Evolutionary conservation across 2,113 vertebrate genomes (phyloP), one percentile per base, ranked within the genome.

Genomic region (Zapus hudsonius): DNA sequence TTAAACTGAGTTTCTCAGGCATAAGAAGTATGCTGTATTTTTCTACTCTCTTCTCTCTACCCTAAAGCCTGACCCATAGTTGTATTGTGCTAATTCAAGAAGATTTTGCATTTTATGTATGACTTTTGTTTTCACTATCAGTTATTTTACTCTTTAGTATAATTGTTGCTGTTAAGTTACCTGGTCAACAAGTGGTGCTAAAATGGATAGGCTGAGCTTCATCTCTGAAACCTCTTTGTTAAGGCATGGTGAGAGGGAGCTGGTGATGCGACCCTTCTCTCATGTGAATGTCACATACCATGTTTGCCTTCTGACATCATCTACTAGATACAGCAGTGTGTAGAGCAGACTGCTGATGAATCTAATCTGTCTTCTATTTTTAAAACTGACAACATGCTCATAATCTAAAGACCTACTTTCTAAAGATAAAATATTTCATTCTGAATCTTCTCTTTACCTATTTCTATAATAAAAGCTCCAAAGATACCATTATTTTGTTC

Each of bases 301-400:
- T 98, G 93, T 96, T 93, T 98, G 91, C 67, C 82, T 94, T 97
- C 97, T 98, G 97, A 98, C 97, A 97, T 98, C 97, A 98, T 96
- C 94, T 84, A 97, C 92, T 92, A 95, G 95, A 96, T 96, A 97
- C 97, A 97, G 96, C 96, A 81, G 72, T 92, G 67, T 95, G 88
- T 95, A 70, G 78, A 95, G 80, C 79, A 92, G 73, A 86, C 92
- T 95, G 47, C 84, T 94, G 93, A 91, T 91, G 74, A 95, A 31
- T 89, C 47, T 83, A 79, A 80, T 85, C 84, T 91, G 47, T 79
- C 40, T 87, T 95, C 94, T 96, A 90, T 93, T 97, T 95, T 97
- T 93, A 95, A 95, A 93, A 87, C 61, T 83, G 79, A 87, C 66
- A 94, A n/a, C 93, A 89, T 93, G 73, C 29, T 92, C 57, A 25